phyloP scores from a whole-genome alignment of 1,140 invertebrate genomes.

The Cotesia chilonis region DNA sequence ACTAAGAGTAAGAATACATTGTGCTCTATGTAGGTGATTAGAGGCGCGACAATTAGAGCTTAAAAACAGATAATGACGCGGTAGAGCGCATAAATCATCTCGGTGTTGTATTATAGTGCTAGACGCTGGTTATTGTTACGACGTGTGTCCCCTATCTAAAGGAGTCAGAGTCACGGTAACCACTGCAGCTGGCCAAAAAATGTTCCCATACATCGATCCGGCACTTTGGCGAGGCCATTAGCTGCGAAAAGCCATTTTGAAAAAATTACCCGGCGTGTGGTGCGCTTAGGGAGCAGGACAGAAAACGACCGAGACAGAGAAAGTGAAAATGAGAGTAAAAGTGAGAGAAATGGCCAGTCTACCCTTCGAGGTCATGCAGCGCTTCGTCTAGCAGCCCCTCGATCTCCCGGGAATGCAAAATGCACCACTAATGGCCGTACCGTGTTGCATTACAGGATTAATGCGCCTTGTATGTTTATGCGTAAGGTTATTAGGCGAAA shows the following conservation, averaged over 20 bases:
- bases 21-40: too few relatives aligned
- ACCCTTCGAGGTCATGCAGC: not conserved
- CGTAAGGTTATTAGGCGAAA: slow-evolving; percentile 19
- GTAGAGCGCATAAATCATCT: too few relatives aligned
- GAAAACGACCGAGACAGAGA: not conserved
- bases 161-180: not conserved
- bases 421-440: slow-evolving; percentile 58
- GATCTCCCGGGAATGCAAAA: slow-evolving; percentile 46
- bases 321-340: slow-evolving; percentile 2
- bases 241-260: slow-evolving; percentile 47
- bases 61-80: too few relatives aligned
- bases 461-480: slow-evolving; percentile 44
- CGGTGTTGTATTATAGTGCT: too few relatives aligned
- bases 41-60: too few relatives aligned
- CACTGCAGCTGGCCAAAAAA: not conserved
- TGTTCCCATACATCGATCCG: not conserved
- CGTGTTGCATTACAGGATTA: slow-evolving; percentile 60
- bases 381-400: slow-evolving; percentile 15
- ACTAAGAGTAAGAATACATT: too few relatives aligned
- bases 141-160: not conserved
- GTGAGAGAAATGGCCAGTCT: slow-evolving; percentile 5
- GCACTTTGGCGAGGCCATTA: slow-evolving; percentile 27
- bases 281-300: not conserved
- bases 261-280: slow-evolving; percentile 49
- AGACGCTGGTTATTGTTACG: not conserved